Conservation (phyloP, 2,113 vertebrate genomes). For the Telmatochromis brichardi region DNA sequence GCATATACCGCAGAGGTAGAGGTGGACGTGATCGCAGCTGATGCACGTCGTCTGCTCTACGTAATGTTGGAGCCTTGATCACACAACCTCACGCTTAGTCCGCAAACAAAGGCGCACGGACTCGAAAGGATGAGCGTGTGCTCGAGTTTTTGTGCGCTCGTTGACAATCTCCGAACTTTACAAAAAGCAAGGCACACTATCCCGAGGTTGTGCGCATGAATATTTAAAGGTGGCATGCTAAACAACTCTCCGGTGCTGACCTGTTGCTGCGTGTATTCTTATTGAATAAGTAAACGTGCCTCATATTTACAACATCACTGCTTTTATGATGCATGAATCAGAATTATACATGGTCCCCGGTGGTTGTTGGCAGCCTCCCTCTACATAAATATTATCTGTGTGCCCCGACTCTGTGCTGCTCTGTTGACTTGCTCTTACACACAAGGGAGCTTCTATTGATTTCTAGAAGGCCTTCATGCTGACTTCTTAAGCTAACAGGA, state of each 20-base stretch:
- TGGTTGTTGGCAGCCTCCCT: slow-evolving; percentile 38
- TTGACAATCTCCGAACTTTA: slow-evolving; percentile 2
- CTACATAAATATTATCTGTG: slow-evolving; percentile 68
- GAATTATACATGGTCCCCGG: slow-evolving; percentile 61
- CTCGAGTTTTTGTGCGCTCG: neutral
- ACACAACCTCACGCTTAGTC: neutral
- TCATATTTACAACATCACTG: slow-evolving; percentile 53
- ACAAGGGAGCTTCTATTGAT: slow-evolving; percentile 61
- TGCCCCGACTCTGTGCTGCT: slow-evolving; percentile 25
- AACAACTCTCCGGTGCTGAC: slow-evolving; percentile 29
- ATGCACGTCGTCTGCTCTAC: neutral
- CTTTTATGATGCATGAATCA: slow-evolving; percentile 62
- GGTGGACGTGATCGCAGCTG: neutral
- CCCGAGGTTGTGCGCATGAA: slow-evolving; percentile 2
- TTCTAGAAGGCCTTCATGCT: slow-evolving; percentile 54
- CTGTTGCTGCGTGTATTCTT: slow-evolving; percentile 41
- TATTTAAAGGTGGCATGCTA: slow-evolving; percentile 12
- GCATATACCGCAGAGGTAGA: neutral
- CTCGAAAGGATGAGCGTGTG: neutral
- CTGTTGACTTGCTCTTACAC: slow-evolving; percentile 57
- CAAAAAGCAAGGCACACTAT: slow-evolving; percentile 5
- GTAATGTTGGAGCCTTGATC: neutral
- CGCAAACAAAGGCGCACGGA: neutral
- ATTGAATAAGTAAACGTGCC: slow-evolving; percentile 43
- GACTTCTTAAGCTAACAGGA: slow-evolving; percentile 32